Evolutionary conservation across 2,888 invertebrate species (phyloP), one percentile per base, ranked within the genome.

Genomic region (Scaptomyza polygonia): DNA sequence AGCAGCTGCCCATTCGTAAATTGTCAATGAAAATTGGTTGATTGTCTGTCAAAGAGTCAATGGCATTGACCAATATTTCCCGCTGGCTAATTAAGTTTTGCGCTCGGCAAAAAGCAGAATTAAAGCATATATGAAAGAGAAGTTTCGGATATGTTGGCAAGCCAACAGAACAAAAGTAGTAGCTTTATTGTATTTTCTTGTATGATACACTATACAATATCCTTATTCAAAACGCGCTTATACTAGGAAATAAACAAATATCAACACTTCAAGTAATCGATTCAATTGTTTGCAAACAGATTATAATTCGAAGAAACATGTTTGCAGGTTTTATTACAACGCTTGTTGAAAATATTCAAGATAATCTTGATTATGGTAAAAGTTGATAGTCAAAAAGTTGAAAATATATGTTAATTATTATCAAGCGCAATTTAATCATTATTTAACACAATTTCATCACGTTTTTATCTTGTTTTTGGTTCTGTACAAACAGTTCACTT

Each of bases 71-170:
- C 82, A 65, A 67, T 54, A 57, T 62, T 42, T 29, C 73, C 67
- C 56, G 39, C 25, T 65, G 75, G 61, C 69, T 69, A 81, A 67
- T 78, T 85, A 73, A 70, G 67, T 82, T 64, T 55, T 58, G 79
- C 66, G 61, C 59, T 69, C 54, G 59, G 25, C 34, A 40, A 62
- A 65, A 48, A 34, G 36, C 34, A 14, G 4, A 25, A 25, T 5
- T 25, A 5, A 5, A 25, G 4, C 25, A 5, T 25, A 1, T 25
- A 1, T 25, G 4, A 5, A 25, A 25, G n/a, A 34, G 6, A 34
- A 7, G 14, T 36, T 52, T 47, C 25, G 18, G 47, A 43, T 48
- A 45, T 21, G 48, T 11, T n/a, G 32, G 21, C 52, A 16, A 16
- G 9, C 5, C 12, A 25, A 21, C 7, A 32, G 51, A n/a, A 25